Percentiles rank a stretch among this genome's conserved stretches.
Evolutionary conservation across 2,888 invertebrate genomes (phyloP).

Genomic region (Campoletis raptor): DNA sequence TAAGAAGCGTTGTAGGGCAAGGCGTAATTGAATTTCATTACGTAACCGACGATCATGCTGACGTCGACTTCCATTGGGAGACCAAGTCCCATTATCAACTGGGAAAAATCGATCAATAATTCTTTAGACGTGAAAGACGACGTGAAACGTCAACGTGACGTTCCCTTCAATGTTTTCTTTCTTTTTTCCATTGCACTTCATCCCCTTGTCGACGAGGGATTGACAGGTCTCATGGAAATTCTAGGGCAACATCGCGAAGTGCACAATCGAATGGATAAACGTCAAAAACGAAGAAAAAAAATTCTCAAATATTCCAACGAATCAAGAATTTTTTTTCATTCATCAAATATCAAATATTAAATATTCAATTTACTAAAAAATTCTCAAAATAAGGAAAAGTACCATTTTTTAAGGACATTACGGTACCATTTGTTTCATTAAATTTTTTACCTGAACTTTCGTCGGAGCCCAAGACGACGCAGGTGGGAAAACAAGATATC

Average conservation of each 20-base stretch:
- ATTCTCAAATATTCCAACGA: no score
- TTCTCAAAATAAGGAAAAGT: neutral
- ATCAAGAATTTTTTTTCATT: neutral
- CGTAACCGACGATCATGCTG: slow-evolving; percentile 85
- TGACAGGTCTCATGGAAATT: slow-evolving; percentile 24
- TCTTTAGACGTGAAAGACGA: slow-evolving; percentile 28
- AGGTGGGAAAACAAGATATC: slow-evolving; percentile 80
- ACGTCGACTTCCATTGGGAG: slow-evolving; percentile 85
- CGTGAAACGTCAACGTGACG: slow-evolving; percentile 22
- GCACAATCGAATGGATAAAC: slow-evolving; percentile 15
- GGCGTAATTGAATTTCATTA: slow-evolving; percentile 84
- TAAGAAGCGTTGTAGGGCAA: slow-evolving; percentile 82
- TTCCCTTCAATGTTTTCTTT: slow-evolving; percentile 16
- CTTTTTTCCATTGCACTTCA: slow-evolving; percentile 13
- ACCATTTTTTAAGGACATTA: neutral
- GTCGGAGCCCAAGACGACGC: slow-evolving; percentile 67
- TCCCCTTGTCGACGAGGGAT: slow-evolving; percentile 8
- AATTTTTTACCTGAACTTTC: slow-evolving; percentile 80
- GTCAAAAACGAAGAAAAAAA: neutral
- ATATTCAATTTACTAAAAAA: neutral
- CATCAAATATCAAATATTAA: neutral
- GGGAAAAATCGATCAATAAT: slow-evolving; percentile 67
- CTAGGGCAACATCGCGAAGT: slow-evolving; percentile 15
- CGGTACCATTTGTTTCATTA: neutral
- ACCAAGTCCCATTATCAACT: slow-evolving; percentile 86